Percentiles rank a stretch among this genome's conserved stretches.
Evolutionary conservation across 2,888 invertebrate genomes (phyloP).

Genomic region (Caenorhabditis becei): DNA sequence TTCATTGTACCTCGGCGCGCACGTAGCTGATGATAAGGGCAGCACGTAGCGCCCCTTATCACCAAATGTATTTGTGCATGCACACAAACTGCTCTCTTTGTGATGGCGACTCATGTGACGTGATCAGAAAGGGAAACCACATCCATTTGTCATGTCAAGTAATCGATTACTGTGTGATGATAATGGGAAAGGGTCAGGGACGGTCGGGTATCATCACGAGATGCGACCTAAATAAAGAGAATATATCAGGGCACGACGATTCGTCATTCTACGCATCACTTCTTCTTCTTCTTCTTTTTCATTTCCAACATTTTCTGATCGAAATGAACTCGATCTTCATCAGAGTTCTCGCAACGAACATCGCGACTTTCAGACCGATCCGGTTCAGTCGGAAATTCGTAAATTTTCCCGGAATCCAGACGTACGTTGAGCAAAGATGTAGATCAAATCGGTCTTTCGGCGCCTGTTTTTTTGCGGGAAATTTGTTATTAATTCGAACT

Average conservation of each 20-base stretch:
- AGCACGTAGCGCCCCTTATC: slow-evolving; percentile 33
- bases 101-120: slow-evolving; percentile 41
- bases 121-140: slow-evolving; percentile 19
- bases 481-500: not conserved
- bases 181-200: slow-evolving; percentile 47
- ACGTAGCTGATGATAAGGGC: slow-evolving; percentile 14
- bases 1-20: slow-evolving; percentile 22
- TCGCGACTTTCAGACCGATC: not conserved
- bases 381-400: slow-evolving; percentile 1
- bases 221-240: slow-evolving; percentile 37
- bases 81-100: slow-evolving; percentile 19
- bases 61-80: slow-evolving; percentile 13
- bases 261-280: slow-evolving; percentile 1
- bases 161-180: slow-evolving; percentile 19
- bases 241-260: slow-evolving; percentile 12
- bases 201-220: slow-evolving; percentile 29
- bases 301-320: slow-evolving; percentile 8
- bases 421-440: slow-evolving; percentile 3
- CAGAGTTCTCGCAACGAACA: slow-evolving; percentile 3
- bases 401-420: slow-evolving; percentile 15
- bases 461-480: not conserved
- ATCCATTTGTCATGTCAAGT: not conserved
- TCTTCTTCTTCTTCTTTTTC: slow-evolving; percentile 1
- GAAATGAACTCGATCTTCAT: slow-evolving; percentile 32
- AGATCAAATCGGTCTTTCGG: too few species aligned